Conservation (phyloP, 2,113 vertebrate species). For the Pseudonaja textilis region DNA sequence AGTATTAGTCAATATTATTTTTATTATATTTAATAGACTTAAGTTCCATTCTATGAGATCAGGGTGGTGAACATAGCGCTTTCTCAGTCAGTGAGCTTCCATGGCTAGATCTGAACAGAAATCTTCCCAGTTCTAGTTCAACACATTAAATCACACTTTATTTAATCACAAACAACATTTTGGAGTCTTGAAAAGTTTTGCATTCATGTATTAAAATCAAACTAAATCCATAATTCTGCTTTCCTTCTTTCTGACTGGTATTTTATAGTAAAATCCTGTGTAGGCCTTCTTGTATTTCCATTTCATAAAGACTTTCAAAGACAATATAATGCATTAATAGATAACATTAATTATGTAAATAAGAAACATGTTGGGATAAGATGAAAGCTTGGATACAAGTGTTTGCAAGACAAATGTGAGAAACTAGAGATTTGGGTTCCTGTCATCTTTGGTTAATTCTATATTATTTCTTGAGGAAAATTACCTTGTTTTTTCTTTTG, state of each 20-base stretch:
- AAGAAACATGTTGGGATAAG: slow-evolving; percentile 2
- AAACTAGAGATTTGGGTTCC: not conserved
- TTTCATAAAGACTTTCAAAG: slow-evolving; percentile 1
- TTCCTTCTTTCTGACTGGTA: not conserved
- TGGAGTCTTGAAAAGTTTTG: not conserved
- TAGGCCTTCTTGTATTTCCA: not conserved
- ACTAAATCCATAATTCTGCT: not conserved
- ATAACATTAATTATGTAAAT: slow-evolving; percentile 18
- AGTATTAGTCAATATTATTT: not conserved
- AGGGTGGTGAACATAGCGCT: not conserved
- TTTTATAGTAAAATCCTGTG: not conserved
- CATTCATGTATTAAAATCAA: not conserved
- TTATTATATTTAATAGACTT: not conserved
- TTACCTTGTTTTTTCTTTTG: not conserved
- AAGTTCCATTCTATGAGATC: not conserved
- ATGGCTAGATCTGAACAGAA: not conserved
- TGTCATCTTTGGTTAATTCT: not conserved
- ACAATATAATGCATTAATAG: not conserved
- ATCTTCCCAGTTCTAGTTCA: not conserved
- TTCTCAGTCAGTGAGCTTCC: not conserved
- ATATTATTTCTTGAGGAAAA: not conserved
- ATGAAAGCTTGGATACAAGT: not conserved
- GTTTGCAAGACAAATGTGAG: not conserved
- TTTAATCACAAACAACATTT: not conserved
- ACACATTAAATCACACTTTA: not conserved